Percentiles rank a stretch among this genome's conserved stretches.
Conservation (phyloP, 2,888 invertebrate species). For the Acronicta aceris region DNA sequence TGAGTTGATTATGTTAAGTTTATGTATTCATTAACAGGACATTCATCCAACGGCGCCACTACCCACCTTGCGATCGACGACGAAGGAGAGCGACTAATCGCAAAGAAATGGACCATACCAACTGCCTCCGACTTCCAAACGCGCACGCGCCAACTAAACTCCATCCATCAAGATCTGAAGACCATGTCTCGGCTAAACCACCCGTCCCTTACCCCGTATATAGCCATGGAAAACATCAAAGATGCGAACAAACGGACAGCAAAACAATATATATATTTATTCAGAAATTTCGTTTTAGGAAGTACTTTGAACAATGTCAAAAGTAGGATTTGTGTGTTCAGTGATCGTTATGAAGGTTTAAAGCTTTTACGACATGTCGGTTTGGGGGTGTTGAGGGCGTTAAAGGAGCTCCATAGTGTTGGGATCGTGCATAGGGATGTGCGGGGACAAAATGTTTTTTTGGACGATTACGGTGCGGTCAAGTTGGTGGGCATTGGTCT, state of each 20-base stretch:
- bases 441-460: constrained; percentile 92
- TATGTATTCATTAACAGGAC: constrained; percentile 89
- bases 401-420: constrained; percentile 94
- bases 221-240: constrained; percentile 91
- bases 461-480: constrained; percentile 91
- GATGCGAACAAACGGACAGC: constrained; percentile 81
- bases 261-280: constrained; percentile 90
- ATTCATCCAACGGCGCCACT: constrained; percentile 92
- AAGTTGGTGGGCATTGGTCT: constrained; percentile 92
- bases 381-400: constrained; percentile 92
- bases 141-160: constrained; percentile 89
- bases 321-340: constrained; percentile 63
- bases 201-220: constrained; percentile 92
- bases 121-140: constrained; percentile 78
- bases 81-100: constrained; percentile 92
- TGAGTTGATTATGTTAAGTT: too few species aligned
- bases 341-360: constrained; percentile 73
- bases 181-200: constrained; percentile 92
- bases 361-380: constrained; percentile 91
- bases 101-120: constrained; percentile 93
- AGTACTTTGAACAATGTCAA: constrained; percentile 73
- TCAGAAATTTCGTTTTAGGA: constrained; percentile 91
- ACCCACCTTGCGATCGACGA: constrained; percentile 94
- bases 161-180: constrained; percentile 94
- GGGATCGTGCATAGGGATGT: constrained; percentile 95